Percentiles rank a stretch among this genome's conserved stretches.
These are phyloP conservation scores for Melikaiella ostensackeni DNA, from an alignment of 2,888 invertebrate genomes.

Conservation along the genomic window DNA sequence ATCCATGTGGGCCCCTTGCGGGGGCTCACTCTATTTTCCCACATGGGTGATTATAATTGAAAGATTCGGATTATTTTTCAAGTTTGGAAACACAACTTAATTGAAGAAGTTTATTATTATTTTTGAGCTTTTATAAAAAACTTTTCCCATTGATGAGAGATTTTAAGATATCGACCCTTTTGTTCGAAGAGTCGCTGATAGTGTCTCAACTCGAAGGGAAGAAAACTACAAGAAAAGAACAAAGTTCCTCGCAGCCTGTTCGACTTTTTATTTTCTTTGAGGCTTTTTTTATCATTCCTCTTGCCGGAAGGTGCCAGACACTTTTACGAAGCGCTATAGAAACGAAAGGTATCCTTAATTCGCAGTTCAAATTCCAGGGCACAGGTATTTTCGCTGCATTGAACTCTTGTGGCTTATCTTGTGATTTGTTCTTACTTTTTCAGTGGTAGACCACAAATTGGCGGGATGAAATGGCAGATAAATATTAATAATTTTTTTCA, in stretches of 20 bases:
- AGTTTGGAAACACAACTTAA: no score
- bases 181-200: not conserved
- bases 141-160: not conserved
- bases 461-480: no score
- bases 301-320: conserved; percentile 12
- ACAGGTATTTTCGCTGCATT: not conserved
- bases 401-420: conserved; percentile 10
- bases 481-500: no score
- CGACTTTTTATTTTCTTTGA: conserved; percentile 6
- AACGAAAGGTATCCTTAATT: conserved; percentile 22
- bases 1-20: no score
- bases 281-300: conserved; percentile 12
- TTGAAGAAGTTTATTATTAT: not conserved
- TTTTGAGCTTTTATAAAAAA: not conserved
- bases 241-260: conserved; percentile 18
- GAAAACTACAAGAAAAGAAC: conserved; percentile 5
- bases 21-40: no score
- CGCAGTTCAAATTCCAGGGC: conserved; percentile 19
- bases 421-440: not conserved
- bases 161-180: not conserved
- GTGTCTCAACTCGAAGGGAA: conserved; percentile 3
- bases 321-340: conserved; percentile 8
- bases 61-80: no score
- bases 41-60: no score
- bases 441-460: not conserved